Conservation (phyloP, 2,113 vertebrate genomes). For the Pelusios castaneus region DNA sequence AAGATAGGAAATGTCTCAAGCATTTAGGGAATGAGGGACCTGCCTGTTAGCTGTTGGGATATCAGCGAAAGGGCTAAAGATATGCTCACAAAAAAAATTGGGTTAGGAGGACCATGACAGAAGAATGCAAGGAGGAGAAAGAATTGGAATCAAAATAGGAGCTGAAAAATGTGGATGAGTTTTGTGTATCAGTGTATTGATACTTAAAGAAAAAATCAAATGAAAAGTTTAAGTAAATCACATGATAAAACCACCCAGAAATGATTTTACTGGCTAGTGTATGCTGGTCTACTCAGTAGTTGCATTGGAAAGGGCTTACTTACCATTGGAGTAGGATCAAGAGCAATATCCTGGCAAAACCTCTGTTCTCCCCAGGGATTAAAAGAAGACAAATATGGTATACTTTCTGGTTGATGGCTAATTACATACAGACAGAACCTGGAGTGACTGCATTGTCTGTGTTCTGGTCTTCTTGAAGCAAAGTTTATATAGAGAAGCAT, state of each 20-base stretch:
- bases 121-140: background rate
- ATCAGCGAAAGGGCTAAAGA: background rate
- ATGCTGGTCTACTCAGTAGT: background rate
- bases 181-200: background rate
- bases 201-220: background rate
- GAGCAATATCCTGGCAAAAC: accelerated
- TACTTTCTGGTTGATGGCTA: background rate
- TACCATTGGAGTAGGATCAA: accelerated
- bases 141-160: background rate
- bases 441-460: background rate
- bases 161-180: background rate
- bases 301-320: background rate
- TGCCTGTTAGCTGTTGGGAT: background rate
- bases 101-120: background rate
- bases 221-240: background rate
- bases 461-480: background rate
- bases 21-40: no score
- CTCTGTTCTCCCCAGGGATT: background rate
- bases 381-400: background rate
- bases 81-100: background rate
- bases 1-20: background rate
- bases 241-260: background rate
- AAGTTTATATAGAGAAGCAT: background rate
- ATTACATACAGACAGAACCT: background rate
- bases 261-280: background rate